phyloP scores from a whole-genome alignment of 2,888 invertebrate genomes.

The Trachelus stipa region DNA sequence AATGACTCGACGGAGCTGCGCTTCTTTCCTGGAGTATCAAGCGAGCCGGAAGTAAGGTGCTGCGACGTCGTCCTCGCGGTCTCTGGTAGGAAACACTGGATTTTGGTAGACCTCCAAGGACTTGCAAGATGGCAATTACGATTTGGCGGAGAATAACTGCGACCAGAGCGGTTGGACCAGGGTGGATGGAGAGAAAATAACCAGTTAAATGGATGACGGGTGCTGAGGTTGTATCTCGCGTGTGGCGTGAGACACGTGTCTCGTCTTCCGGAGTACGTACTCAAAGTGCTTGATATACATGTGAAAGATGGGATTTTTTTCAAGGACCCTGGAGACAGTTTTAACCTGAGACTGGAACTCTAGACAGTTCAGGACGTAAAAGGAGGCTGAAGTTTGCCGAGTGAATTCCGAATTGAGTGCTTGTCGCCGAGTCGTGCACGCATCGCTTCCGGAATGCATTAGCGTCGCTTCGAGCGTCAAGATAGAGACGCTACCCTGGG shows the following conservation, averaged over 20 bases:
- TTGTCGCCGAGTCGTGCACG: constrained; percentile 26
- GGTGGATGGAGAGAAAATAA: neutral
- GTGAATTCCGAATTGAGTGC: constrained; percentile 44
- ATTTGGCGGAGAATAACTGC: neutral
- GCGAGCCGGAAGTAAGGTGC: neutral
- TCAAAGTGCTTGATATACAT: neutral
- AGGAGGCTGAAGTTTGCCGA: constrained; percentile 34
- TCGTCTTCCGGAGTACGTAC: neutral
- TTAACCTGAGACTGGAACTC: neutral
- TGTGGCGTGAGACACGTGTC: neutral
- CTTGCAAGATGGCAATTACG: neutral
- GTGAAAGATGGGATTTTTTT: neutral
- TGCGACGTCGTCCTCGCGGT: neutral
- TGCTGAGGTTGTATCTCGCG: neutral
- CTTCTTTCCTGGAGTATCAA: neutral
- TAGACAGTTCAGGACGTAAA: constrained; percentile 10
- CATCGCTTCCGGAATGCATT: constrained; percentile 38
- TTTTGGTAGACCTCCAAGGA: neutral
- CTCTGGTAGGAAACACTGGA: neutral
- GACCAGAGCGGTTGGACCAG: neutral
- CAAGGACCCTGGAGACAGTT: neutral
- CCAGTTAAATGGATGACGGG: neutral
- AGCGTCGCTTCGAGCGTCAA: constrained; percentile 28
- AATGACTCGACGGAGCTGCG: neutral
- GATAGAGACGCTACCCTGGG: constrained; percentile 5